Evolutionary conservation across 2,888 invertebrate genomes (phyloP).

Genomic region (Drosophila limbata): DNA sequence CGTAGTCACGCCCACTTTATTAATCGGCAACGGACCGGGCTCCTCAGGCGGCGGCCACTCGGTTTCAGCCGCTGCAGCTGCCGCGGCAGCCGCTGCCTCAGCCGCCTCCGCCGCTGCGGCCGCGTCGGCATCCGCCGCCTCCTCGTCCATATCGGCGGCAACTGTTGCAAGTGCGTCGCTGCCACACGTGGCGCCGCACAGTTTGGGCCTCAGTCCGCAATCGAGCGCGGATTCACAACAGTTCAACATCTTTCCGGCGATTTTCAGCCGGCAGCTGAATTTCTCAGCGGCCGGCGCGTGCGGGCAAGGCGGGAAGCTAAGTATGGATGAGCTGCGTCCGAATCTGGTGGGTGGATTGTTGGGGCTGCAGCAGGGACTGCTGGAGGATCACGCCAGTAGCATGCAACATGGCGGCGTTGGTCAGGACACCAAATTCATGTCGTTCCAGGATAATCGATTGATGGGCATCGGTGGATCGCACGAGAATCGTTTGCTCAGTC

Average conservation of each 20-base stretch:
- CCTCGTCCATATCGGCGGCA: slow-evolving; percentile 66
- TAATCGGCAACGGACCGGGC: slow-evolving; percentile 83
- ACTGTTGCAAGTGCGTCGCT: slow-evolving; percentile 60
- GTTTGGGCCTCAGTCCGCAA: slow-evolving; percentile 85
- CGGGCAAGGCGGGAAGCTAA: slow-evolving; percentile 90
- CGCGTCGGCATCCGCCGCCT: slow-evolving; percentile 52
- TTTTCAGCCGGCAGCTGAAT: slow-evolving; percentile 95
- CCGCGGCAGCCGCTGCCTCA: slow-evolving; percentile 60
- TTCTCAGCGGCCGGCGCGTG: slow-evolving; percentile 90
- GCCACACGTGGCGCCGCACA: slow-evolving; percentile 80
- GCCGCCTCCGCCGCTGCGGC: slow-evolving; percentile 68
- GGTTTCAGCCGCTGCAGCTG: slow-evolving; percentile 64
- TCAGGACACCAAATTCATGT: slow-evolving; percentile 86
- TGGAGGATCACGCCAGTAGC: slow-evolving; percentile 91
- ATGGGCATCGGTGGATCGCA: slow-evolving; percentile 85
- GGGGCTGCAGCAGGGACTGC: slow-evolving; percentile 91
- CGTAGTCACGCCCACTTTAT: slow-evolving; percentile 67
- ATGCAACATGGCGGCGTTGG: slow-evolving; percentile 85
- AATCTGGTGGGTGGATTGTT: slow-evolving; percentile 92
- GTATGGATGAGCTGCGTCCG: slow-evolving; percentile 94
- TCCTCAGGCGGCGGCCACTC: slow-evolving; percentile 66
- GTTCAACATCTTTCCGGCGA: slow-evolving; percentile 96
- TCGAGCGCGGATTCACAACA: slow-evolving; percentile 87
- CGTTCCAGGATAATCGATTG: slow-evolving; percentile 86
- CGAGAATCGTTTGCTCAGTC: slow-evolving; percentile 85